These are phyloP conservation scores for Eptatretus atami DNA, from an alignment of 2,797 vertebrate genomes.

Conservation along the genomic window DNA sequence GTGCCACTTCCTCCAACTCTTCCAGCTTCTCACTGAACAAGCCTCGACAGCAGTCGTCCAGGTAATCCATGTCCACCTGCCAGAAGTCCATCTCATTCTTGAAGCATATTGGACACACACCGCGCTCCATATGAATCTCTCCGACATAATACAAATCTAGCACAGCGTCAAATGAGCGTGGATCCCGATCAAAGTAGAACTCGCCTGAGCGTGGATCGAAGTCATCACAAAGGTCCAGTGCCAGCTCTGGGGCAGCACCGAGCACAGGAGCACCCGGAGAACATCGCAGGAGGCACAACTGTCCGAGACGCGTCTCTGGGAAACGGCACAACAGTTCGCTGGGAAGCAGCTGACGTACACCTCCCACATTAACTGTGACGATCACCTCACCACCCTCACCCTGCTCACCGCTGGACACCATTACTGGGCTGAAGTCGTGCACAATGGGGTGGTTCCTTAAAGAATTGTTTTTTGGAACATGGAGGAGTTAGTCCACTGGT, in stretches of 20 bases:
- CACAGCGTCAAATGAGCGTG: conserved; percentile 74
- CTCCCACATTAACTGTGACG: conserved; percentile 57
- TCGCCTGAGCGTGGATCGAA: conserved; percentile 51
- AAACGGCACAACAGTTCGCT: conserved; percentile 43
- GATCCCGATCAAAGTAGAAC: conserved; percentile 89
- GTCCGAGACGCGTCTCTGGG: conserved; percentile 57
- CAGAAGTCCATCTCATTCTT: conserved; percentile 92
- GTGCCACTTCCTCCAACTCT: conserved; percentile 57
- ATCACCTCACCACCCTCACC: no score
- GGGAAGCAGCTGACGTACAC: conserved; percentile 43
- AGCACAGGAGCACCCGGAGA: no score
- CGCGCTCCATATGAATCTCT: conserved; percentile 73
- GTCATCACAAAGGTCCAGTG: conserved; percentile 46
- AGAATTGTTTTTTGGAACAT: no score
- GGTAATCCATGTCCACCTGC: conserved; percentile 50
- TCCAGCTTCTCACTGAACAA: conserved; percentile 58
- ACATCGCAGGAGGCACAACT: conserved; percentile 16
- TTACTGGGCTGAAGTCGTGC: no score
- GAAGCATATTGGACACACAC: conserved; percentile 83
- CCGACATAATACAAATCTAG: conserved; percentile 64
- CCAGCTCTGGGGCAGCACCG: no score
- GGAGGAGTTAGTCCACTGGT: no score
- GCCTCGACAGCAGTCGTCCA: conserved; percentile 73
- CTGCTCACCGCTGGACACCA: no score
- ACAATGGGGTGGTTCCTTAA: no score